phyloP scores from a whole-genome alignment of 1,140 invertebrate species.

The Gryllus bimaculatus region DNA sequence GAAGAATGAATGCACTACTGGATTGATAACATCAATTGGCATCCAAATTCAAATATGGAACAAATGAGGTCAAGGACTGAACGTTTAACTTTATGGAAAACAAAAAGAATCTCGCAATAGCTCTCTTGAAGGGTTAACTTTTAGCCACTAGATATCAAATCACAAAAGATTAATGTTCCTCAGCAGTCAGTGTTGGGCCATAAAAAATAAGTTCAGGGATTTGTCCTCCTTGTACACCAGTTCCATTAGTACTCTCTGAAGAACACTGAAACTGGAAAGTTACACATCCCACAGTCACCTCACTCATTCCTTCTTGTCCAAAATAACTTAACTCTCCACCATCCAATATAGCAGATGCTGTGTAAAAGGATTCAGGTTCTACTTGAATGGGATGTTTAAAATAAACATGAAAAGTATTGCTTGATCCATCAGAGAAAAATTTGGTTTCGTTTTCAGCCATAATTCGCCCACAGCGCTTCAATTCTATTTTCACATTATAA shows the following conservation, averaged over 20 bases:
- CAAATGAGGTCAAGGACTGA: no score
- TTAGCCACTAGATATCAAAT: no score
- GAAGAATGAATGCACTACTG: no score
- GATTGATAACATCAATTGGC: no score
- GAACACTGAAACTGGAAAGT: constrained; percentile 92
- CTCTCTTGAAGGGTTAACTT: no score
- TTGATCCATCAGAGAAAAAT: constrained; percentile 88
- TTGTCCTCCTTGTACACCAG: constrained; percentile 87
- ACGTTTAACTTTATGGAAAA: no score
- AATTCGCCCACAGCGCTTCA: constrained; percentile 74
- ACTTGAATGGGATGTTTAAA: constrained; percentile 82
- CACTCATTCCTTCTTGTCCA: constrained; percentile 88
- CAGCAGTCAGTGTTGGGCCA: constrained; percentile 48
- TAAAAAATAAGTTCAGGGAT: constrained; percentile 92
- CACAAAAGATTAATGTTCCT: constrained; percentile 19
- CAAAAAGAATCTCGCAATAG: no score
- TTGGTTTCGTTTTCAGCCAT: constrained; percentile 82
- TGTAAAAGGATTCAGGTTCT: constrained; percentile 84
- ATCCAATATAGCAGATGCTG: constrained; percentile 79
- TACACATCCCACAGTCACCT: constrained; percentile 77
- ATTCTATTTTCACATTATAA: constrained; percentile 82
- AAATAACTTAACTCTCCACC: constrained; percentile 88
- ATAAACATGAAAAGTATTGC: constrained; percentile 87
- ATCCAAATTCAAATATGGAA: no score
- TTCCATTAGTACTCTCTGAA: constrained; percentile 88